A percentile compares a stretch with the other conserved stretches of the same genome.
These are phyloP conservation scores for Pseudorectes ferrugineus DNA, from an alignment of 2,113 vertebrate genomes.

Conservation along the genomic window DNA sequence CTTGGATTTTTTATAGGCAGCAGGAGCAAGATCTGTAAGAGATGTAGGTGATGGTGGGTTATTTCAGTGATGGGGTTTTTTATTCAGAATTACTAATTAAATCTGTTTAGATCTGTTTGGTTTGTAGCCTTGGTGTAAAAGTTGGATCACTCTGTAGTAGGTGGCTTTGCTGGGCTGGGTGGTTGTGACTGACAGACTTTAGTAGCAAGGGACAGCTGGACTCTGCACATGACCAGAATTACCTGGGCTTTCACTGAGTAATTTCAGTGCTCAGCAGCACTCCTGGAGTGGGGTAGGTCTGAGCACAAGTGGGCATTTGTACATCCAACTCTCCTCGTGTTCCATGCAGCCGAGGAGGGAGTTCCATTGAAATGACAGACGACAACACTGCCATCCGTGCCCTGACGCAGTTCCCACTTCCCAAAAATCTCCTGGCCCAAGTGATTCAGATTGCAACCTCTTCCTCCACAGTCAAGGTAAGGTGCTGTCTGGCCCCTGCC, in stretches of 20 bases:
- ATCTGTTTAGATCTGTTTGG: not conserved
- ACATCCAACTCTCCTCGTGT: not conserved
- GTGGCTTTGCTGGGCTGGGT: not conserved
- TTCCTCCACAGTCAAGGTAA: conserved; percentile 77
- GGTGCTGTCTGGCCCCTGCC: not conserved
- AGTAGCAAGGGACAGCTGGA: not conserved
- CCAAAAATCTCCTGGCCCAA: conserved; percentile 83
- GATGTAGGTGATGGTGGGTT: not conserved
- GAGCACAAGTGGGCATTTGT: not conserved
- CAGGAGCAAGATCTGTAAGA: not conserved
- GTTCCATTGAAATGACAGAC: conserved; percentile 73
- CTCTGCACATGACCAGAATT: not conserved
- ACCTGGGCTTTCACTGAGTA: not conserved
- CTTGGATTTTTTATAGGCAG: not conserved
- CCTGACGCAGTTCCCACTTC: conserved; percentile 84
- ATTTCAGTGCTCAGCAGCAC: not conserved
- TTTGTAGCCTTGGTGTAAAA: not conserved
- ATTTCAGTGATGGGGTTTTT: not conserved
- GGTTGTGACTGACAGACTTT: not conserved
- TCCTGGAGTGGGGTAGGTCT: not conserved
- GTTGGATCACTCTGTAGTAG: not conserved
- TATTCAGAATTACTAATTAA: not conserved
- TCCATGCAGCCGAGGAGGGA: not conserved
- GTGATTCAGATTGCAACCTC: conserved; percentile 90
- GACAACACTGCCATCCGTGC: conserved; percentile 73